A percentile compares a stretch with the other conserved stretches of the same genome.
phyloP scores from a whole-genome alignment of 1,140 invertebrate genomes.

The Cotesia glomerata region DNA sequence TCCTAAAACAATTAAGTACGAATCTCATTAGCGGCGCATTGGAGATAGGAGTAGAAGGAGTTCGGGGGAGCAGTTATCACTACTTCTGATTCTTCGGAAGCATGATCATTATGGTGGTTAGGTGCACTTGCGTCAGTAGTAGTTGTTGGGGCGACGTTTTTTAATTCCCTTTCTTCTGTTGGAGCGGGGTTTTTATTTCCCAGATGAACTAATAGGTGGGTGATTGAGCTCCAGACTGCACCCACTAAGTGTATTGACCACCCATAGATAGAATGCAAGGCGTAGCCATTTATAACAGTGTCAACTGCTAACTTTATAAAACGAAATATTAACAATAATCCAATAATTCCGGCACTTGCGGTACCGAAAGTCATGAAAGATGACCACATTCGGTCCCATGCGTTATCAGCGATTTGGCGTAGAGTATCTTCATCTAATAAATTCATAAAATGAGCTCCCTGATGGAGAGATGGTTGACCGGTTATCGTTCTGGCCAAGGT shows the following conservation, averaged over 20 bases:
- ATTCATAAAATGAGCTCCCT: not conserved
- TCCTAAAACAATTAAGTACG: no score
- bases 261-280: slow-evolving; percentile 23
- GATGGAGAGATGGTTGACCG: not conserved
- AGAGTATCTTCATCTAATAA: slow-evolving; percentile 22
- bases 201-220: not conserved
- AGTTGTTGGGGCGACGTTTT: no score
- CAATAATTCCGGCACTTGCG: slow-evolving; percentile 19
- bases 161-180: no score
- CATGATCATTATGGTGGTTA: no score
- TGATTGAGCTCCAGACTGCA: slow-evolving; percentile 20
- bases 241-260: slow-evolving; percentile 25
- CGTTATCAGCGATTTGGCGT: slow-evolving; percentile 5
- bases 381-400: not conserved
- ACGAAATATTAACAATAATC: slow-evolving; percentile 14
- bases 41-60: no score
- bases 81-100: no score
- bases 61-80: no score
- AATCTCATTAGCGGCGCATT: no score
- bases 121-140: no score
- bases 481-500: not conserved
- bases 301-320: slow-evolving; percentile 22
- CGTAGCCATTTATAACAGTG: slow-evolving; percentile 23
- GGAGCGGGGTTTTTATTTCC: no score
- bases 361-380: not conserved